Evolutionary conservation across 2,797 vertebrate species (phyloP).

Genomic region (Mus spretus): DNA sequence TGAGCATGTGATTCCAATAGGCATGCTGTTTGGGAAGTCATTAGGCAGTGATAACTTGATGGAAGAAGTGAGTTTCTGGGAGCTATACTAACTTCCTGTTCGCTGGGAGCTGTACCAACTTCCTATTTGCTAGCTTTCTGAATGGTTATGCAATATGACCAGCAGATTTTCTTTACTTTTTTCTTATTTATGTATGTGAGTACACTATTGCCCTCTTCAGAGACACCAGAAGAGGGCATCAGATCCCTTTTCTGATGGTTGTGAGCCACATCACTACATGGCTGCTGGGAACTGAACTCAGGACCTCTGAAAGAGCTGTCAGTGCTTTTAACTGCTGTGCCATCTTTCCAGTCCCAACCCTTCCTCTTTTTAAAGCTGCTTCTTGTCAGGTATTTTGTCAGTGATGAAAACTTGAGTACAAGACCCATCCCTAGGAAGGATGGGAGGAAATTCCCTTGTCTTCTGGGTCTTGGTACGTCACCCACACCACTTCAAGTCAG

Average conservation of each 20-base stretch:
- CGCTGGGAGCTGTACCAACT: not conserved
- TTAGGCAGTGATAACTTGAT: not conserved
- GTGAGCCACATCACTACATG: not conserved
- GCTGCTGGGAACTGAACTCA: not conserved
- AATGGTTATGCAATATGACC: not conserved
- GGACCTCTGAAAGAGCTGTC: not conserved
- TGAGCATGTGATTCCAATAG: not conserved
- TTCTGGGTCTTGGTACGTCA: not conserved
- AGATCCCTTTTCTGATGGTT: not conserved
- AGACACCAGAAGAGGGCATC: not conserved
- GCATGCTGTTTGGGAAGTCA: not conserved
- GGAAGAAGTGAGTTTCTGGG: not conserved
- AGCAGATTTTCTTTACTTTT: not conserved
- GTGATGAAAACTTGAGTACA: not conserved
- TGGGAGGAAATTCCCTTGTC: not conserved
- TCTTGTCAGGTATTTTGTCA: not conserved
- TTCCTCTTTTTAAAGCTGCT: not conserved
- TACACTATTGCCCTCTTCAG: not conserved
- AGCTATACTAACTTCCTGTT: too few species aligned
- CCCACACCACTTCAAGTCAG: slow-evolving; percentile 55
- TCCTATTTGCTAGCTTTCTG: not conserved
- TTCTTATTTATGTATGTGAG: not conserved
- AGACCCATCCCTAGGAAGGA: not conserved
- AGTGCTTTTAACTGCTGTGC: not conserved
- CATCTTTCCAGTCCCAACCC: not conserved